Base-by-base conservation (phyloP, 1,140 invertebrate species). In the Heliconius congener region DNA sequence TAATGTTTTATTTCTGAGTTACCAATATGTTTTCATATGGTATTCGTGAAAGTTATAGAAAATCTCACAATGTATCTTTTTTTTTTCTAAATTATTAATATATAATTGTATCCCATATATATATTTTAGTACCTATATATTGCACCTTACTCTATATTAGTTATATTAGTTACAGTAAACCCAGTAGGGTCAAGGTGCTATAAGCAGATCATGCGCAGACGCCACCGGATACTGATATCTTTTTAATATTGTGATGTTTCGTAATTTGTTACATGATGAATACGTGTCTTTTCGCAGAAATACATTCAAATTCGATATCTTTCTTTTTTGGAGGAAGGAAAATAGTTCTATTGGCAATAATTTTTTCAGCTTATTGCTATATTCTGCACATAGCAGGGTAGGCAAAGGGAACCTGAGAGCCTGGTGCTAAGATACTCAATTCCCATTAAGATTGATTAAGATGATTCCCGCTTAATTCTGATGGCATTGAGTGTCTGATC, bases 231-330 rank as follows among this genome's bases (percentile, higher is more conserved):
- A 70, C 46, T 16, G 57, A 27, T 74, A 71, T 79, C 78, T 74
- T 78, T 70, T 78, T 75, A 75, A 74, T 71, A n/a, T 27, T 46
- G 16, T 16, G 30, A 19, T 66, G 30, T 76, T n/a, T 80, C 42
- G 79, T 42, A 76, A 80, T 42, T 34, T 60, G 79, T 76, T 80
- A 70, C 74, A 52, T 73, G 71, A 76, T 66, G 79, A 74, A 19
- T 19, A 1, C 6, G 52, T 60, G 23, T 73, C 52, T 30, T 66
- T 66, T 27, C 60, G 60, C 60, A 66, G 60, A 66, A 66, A 27
- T 13, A 66, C 23, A 27, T 23, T 9, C 60, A 9, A 78, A 37
- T 16, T 39, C 23, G 34, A 11, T 72, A 37, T 37, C 4, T 9
- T 71, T 77, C 34, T 8, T 6, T 8, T 37, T 37, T 37, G 6